Evolutionary conservation across 2,888 invertebrate species (phyloP).

Genomic region (Lochmaea capreae): DNA sequence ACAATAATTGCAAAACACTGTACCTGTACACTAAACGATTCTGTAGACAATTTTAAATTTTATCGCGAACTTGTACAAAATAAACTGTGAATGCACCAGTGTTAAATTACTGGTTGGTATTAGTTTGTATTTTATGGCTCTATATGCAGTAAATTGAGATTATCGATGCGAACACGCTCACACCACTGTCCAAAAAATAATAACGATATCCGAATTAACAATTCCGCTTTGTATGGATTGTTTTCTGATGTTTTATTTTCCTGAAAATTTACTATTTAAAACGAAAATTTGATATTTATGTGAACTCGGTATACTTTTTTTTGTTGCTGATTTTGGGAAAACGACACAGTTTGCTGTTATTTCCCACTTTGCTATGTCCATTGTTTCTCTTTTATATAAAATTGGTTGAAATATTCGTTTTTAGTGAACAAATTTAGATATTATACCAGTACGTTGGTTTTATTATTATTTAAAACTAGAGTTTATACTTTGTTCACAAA

Average conservation of each 20-base stretch:
- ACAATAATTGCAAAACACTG: neutral
- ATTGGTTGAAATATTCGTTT: neutral
- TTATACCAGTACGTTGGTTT: too few species aligned
- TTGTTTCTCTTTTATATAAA: neutral
- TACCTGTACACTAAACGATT: neutral
- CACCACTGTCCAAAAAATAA: constrained; percentile 25
- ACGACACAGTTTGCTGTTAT: neutral
- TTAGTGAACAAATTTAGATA: neutral
- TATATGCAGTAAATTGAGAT: constrained; percentile 36
- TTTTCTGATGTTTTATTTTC: constrained; percentile 7
- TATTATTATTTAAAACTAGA: too few species aligned
- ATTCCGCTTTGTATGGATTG: constrained; percentile 18
- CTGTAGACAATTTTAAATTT: constrained; percentile 25
- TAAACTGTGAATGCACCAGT: constrained; percentile 28
- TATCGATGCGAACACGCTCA: constrained; percentile 29
- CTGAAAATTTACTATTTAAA: neutral
- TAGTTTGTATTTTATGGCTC: constrained; percentile 29
- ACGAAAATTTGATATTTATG: neutral
- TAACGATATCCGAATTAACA: constrained; percentile 28
- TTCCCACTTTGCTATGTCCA: neutral
- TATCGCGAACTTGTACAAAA: constrained; percentile 29
- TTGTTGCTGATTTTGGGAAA: neutral
- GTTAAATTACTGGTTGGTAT: constrained; percentile 28
- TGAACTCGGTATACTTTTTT: neutral
- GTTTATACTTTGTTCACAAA: too few species aligned